These are phyloP conservation scores for Agrilus planipennis DNA, from an alignment of 1,140 invertebrate species.

Conservation along the genomic window DNA sequence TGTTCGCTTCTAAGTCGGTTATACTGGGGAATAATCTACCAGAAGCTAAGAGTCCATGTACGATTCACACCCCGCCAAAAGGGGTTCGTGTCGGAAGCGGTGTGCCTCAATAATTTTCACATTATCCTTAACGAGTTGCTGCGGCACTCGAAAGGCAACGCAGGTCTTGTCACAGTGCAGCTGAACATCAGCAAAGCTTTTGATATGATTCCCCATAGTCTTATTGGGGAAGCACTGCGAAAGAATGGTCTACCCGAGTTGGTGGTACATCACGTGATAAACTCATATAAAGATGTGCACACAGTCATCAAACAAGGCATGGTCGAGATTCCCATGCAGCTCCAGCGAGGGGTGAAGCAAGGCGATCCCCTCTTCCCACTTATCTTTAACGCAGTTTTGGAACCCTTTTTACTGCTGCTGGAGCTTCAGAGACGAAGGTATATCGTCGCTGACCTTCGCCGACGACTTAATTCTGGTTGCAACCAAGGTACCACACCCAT, in stretches of 20 bases:
- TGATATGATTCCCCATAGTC: conserved; percentile 23
- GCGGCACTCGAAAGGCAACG: conserved; percentile 7
- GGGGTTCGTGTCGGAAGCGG: conserved; percentile 14
- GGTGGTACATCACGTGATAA: conserved; percentile 16
- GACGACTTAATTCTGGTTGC: conserved; percentile 26
- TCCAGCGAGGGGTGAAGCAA: conserved; percentile 28
- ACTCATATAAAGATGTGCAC: conserved; percentile 3
- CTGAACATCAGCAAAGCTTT: conserved; percentile 29
- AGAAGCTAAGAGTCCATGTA: conserved; percentile 10
- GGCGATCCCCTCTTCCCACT: conserved; percentile 31
- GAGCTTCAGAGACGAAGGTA: conserved; percentile 1
- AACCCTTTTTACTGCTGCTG: conserved; percentile 11
- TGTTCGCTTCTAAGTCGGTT: conserved; percentile 11
- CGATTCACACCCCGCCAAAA: conserved; percentile 15
- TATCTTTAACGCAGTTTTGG: conserved; percentile 31
- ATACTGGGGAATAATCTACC: conserved; percentile 19
- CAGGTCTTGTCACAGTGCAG: conserved; percentile 7
- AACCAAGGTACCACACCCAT: conserved; percentile 1
- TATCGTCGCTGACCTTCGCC: conserved; percentile 24
- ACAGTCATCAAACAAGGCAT: not conserved
- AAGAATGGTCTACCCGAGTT: conserved; percentile 5
- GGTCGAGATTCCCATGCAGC: conserved; percentile 6
- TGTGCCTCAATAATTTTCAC: conserved; percentile 14
- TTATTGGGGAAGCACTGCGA: conserved; percentile 7
- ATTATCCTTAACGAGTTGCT: conserved; percentile 12